A percentile compares a stretch with the other conserved stretches of the same genome.
Conservation (phyloP, 2,888 invertebrate genomes). For the Ophioninae sp. region DNA sequence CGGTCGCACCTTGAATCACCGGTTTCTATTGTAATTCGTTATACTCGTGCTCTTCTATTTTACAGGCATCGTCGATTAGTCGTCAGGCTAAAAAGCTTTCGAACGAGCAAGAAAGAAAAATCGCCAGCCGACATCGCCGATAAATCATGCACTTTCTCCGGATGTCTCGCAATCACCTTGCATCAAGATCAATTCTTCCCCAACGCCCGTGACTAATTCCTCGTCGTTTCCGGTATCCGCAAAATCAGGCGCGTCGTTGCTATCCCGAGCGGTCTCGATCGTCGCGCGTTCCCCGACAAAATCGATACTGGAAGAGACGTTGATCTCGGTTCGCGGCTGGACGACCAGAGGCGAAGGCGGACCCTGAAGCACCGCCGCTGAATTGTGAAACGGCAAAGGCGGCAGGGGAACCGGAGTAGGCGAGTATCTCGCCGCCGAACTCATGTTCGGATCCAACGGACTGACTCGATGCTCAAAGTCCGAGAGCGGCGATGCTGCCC, state of each 20-base stretch:
- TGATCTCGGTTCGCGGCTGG: slow-evolving; percentile 69
- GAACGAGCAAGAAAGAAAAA: background rate
- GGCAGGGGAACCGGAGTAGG: slow-evolving; percentile 80
- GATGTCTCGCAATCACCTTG: slow-evolving; percentile 71
- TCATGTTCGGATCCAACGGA: slow-evolving; percentile 82
- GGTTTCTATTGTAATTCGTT: background rate
- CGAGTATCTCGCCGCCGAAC: slow-evolving; percentile 85
- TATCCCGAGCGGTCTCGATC: slow-evolving; percentile 68
- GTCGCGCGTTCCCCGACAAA: slow-evolving; percentile 73
- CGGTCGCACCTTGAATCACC: slow-evolving; percentile 70
- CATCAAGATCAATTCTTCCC: slow-evolving; percentile 77
- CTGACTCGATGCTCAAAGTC: slow-evolving; percentile 79
- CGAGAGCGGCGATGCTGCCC: slow-evolving; percentile 77
- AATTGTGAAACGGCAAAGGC: slow-evolving; percentile 77
- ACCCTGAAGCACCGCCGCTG: slow-evolving; percentile 77
- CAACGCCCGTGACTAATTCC: slow-evolving; percentile 74
- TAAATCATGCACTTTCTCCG: background rate
- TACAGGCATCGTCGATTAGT: background rate
- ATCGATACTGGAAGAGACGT: slow-evolving; percentile 71
- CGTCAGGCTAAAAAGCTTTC: background rate
- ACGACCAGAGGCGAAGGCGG: slow-evolving; percentile 78
- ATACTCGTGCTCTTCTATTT: background rate
- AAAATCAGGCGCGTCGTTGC: slow-evolving; percentile 74
- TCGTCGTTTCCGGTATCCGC: slow-evolving; percentile 73
- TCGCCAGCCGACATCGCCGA: background rate